These are phyloP conservation scores for Salminus brasiliensis DNA, from an alignment of 2,113 vertebrate species.

Conservation along the genomic window DNA sequence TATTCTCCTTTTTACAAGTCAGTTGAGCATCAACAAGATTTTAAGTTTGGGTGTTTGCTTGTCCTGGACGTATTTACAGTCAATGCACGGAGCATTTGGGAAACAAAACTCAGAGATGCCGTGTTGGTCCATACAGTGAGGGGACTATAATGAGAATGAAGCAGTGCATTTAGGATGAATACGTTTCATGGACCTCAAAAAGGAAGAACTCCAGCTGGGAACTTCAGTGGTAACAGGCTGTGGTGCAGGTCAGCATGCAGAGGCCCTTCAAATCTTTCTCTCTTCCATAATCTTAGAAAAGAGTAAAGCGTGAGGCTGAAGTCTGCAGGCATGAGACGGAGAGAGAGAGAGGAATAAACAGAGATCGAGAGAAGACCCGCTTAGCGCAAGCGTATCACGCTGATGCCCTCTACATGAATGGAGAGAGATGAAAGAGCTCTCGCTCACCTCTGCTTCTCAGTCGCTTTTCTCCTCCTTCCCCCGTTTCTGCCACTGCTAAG, in stretches of 20 bases:
- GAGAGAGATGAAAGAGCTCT: conserved; percentile 29
- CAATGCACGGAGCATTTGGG: too few relatives aligned
- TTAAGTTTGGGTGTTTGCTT: too few relatives aligned
- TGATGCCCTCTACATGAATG: conserved; percentile 10
- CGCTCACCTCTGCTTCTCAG: not conserved
- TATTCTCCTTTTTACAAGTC: too few relatives aligned
- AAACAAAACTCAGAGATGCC: not conserved
- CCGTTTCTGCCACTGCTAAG: conserved; percentile 1
- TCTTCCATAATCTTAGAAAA: conserved; percentile 17
- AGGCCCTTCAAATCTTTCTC: not conserved
- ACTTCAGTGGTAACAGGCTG: not conserved
- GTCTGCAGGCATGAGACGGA: not conserved
- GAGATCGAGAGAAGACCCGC: not conserved
- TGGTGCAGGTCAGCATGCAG: not conserved
- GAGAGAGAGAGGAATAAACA: too few relatives aligned
- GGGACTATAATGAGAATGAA: not conserved
- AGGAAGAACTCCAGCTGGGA: conserved; percentile 2
- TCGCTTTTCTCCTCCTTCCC: not conserved
- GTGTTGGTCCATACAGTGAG: not conserved
- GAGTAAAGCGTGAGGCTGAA: not conserved
- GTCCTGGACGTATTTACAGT: too few relatives aligned
- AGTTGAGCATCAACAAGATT: too few relatives aligned
- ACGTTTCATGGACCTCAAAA: conserved; percentile 9
- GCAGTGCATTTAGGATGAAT: not conserved
- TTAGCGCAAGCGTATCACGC: not conserved